Conservation (phyloP, 2,113 vertebrate genomes). For the Mohoua ochrocephala region DNA sequence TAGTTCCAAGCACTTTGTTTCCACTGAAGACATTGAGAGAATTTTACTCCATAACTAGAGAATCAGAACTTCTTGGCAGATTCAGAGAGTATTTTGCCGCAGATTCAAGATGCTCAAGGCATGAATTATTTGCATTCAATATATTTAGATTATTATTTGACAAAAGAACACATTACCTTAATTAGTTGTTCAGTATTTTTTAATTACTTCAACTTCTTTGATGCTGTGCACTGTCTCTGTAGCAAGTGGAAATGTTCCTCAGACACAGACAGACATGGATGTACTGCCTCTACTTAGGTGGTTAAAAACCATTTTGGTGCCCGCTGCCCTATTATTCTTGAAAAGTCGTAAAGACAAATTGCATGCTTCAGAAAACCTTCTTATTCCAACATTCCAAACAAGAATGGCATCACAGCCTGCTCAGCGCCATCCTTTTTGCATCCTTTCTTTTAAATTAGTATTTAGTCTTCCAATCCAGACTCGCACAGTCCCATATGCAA, state of each 20-base stretch:
- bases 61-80: background rate
- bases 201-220: background rate
- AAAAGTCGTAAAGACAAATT: background rate
- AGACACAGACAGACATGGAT: background rate
- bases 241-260: background rate
- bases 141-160: background rate
- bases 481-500: background rate
- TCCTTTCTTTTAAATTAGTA: background rate
- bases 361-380: background rate
- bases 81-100: background rate
- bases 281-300: background rate
- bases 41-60: background rate
- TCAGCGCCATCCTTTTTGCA: background rate
- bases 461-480: background rate
- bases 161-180: background rate
- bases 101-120: background rate
- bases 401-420: background rate
- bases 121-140: background rate
- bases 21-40: background rate
- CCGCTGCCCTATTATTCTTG: background rate
- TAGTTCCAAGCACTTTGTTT: background rate
- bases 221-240: background rate
- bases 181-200: background rate
- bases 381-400: background rate
- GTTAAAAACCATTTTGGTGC: background rate